Conservation (phyloP, 2,888 invertebrate species). For the Sarcophaga variegata region DNA sequence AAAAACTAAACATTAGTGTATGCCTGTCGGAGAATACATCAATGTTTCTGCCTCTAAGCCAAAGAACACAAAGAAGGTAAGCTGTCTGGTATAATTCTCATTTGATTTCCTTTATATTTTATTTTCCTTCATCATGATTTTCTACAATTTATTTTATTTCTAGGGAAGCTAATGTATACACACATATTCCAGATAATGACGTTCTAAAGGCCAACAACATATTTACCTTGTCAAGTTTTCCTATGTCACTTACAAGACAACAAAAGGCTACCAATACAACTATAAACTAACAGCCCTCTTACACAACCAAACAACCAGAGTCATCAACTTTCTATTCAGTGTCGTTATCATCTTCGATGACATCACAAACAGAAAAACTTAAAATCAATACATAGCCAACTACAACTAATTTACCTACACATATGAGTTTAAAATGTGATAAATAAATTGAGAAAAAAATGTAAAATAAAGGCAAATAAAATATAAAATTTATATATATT, state of each 20-base stretch:
- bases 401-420: no score
- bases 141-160: neutral
- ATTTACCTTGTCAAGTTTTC: neutral
- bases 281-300: neutral
- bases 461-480: neutral
- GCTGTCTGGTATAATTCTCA: no score
- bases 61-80: neutral
- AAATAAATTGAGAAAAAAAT: neutral
- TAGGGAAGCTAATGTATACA: neutral
- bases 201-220: neutral
- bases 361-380: neutral
- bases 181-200: no score
- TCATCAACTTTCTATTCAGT: neutral
- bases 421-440: no score
- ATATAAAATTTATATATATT: constrained; percentile 1
- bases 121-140: neutral
- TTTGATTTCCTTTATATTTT: no score
- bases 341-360: neutral
- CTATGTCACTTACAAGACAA: neutral
- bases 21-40: neutral
- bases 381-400: neutral
- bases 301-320: neutral
- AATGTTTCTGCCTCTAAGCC: neutral
- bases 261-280: neutral
- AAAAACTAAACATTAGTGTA: no score